Percentiles rank a stretch among this genome's conserved stretches.
Conservation (phyloP, 2,888 invertebrate species). For the Cataglyphis rosenhaueri region DNA sequence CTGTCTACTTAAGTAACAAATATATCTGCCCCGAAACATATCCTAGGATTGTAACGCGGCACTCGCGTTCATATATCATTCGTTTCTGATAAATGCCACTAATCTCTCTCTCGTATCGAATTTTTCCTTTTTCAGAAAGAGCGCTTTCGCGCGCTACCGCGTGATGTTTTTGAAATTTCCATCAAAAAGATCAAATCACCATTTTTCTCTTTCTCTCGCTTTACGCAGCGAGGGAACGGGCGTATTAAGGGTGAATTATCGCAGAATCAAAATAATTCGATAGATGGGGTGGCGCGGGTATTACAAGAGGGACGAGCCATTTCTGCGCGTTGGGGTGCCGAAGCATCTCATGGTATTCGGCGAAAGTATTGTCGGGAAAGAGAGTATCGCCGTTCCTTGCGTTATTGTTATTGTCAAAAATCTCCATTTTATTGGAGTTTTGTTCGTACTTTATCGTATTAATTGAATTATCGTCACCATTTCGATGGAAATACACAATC, state of each 20-base stretch:
- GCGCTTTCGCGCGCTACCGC: constrained; percentile 17
- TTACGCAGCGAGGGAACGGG: constrained; percentile 70
- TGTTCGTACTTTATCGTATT: not conserved
- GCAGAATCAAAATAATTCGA: constrained; percentile 85
- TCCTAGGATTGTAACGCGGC: not conserved
- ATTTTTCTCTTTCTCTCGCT: constrained; percentile 60
- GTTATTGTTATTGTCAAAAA: constrained; percentile 21
- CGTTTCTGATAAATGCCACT: constrained; percentile 56
- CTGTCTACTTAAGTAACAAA: not conserved
- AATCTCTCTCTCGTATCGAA: constrained; percentile 56
- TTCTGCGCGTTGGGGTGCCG: constrained; percentile 76
- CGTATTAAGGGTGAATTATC: constrained; percentile 84
- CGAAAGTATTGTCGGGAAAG: constrained; percentile 67
- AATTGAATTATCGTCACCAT: not conserved
- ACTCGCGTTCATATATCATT: not conserved
- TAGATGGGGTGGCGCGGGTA: constrained; percentile 78
- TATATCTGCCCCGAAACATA: not conserved
- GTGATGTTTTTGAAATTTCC: constrained; percentile 72
- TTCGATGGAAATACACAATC: no score
- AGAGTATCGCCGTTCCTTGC: constrained; percentile 50
- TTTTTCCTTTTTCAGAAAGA: constrained; percentile 52
- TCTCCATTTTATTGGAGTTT: not conserved
- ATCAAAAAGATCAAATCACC: constrained; percentile 71
- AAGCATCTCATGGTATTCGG: constrained; percentile 72
- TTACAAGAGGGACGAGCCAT: constrained; percentile 77